A percentile compares a stretch with the other conserved stretches of the same genome.
These are phyloP conservation scores for Raphicerus campestris DNA, from an alignment of 2,113 vertebrate species.

Conservation along the genomic window DNA sequence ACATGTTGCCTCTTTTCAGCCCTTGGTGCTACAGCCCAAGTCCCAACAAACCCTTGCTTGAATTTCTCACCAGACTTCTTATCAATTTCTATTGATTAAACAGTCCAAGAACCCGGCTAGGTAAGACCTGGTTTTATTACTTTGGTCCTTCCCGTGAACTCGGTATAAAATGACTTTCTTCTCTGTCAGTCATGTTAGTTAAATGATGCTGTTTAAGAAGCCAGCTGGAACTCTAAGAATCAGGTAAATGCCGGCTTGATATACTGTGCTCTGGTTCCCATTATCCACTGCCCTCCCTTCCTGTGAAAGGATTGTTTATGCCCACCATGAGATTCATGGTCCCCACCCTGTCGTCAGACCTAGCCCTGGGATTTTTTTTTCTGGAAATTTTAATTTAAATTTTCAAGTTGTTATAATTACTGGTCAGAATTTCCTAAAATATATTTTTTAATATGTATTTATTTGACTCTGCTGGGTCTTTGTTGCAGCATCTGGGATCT, in stretches of 20 bases:
- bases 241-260: neutral
- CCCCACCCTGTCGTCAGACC: neutral
- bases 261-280: too few species aligned
- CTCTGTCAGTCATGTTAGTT: neutral
- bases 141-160: neutral
- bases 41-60: neutral
- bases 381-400: neutral
- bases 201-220: neutral
- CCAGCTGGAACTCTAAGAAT: neutral
- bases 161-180: neutral
- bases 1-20: neutral
- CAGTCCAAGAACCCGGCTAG: neutral
- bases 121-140: neutral
- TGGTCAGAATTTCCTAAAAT: neutral
- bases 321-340: accelerated
- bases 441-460: neutral
- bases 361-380: neutral
- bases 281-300: neutral
- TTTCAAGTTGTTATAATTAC: neutral
- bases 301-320: too few species aligned
- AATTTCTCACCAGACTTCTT: neutral
- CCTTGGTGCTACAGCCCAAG: neutral
- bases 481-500: neutral
- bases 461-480: neutral
- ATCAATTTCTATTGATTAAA: neutral